Base-by-base conservation (phyloP, 2,113 vertebrate genomes). In the Onychostruthus taczanowskii region DNA sequence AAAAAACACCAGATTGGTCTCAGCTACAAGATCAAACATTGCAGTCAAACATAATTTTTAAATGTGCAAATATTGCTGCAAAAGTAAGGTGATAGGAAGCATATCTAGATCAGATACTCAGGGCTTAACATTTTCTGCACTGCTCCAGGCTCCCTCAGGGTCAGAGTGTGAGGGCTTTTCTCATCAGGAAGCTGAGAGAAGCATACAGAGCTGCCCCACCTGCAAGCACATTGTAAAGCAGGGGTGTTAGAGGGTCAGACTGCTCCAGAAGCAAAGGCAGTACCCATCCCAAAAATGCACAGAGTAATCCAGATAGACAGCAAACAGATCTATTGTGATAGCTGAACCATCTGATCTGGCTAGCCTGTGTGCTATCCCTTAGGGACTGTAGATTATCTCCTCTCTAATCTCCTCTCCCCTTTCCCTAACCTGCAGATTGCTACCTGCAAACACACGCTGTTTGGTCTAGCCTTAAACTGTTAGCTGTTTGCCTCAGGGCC, bases 381-480 rank as follows among this genome's bases (percentile, higher is more conserved):
- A 26, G 70, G 72, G 75, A 74, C 16, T 1, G n/a, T 53, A 78
- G 89, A 96, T 93, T 91, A 95, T 93, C 87, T 93, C 59, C 79
- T 73, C 72, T 81, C 63, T 91, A 77, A 94, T 95, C 87, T 84
- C 50, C 53, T 76, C 79, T 88, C 70, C 41, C 44, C 66, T 89
- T 70, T 84, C 73, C 35, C 66, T 81, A 89, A 80, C 61, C 61
- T 84, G 81, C 62, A 66, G 43, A 13, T 20, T 73, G 63, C 46
- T 87, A 52, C 95, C 84, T 84, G 55, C 86, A 87, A 77, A 74
- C 69, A 94, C 3, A 0, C 17, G 13, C 30, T 67, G 73, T 93
- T 95, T 97, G 72, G 55, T 84, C 56, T 84, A 70, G 80, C 50
- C 52, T 92, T 95, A 84, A 92, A 43, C 53, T 94, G 56, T 78